phyloP scores from a whole-genome alignment of 2,888 invertebrate genomes.

The Seladonia tumulorum region DNA sequence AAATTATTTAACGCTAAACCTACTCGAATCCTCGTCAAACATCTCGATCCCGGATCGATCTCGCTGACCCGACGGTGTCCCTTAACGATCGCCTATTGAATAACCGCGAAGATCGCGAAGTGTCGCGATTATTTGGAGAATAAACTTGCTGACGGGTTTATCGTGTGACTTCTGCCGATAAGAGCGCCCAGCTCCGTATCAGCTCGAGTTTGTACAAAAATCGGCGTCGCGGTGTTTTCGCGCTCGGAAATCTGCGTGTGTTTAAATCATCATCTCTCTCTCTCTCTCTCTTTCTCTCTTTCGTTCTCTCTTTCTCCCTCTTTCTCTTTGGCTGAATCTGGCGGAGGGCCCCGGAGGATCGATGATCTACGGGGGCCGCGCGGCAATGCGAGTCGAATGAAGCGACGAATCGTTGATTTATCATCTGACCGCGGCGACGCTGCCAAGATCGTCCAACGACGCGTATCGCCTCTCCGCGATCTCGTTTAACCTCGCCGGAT shows the following conservation, averaged over 20 bases:
- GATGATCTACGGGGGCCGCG: background rate
- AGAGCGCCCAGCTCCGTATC: constrained; percentile 70
- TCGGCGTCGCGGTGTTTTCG: background rate
- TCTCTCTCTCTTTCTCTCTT: background rate
- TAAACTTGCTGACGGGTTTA: constrained; percentile 67
- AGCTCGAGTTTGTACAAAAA: constrained; percentile 35
- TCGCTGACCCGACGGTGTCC: background rate
- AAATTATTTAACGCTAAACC: background rate
- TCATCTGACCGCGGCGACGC: background rate
- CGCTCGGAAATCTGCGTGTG: background rate
- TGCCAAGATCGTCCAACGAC: constrained; percentile 24
- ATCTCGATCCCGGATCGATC: background rate
- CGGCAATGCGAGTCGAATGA: background rate
- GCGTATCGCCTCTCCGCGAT: constrained; percentile 42
- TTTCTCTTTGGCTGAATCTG: background rate
- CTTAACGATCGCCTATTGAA: constrained; percentile 1
- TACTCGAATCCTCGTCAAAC: background rate
- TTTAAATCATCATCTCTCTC: background rate
- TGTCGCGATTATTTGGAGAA: constrained; percentile 59
- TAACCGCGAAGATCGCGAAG: background rate
- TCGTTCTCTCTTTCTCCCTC: background rate
- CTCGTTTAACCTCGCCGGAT: constrained; percentile 52
- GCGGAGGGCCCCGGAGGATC: background rate
- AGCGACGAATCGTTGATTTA: constrained; percentile 47
- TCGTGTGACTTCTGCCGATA: constrained; percentile 73